phyloP scores from a whole-genome alignment of 1,140 invertebrate species.

The Drosophila murphyi region DNA sequence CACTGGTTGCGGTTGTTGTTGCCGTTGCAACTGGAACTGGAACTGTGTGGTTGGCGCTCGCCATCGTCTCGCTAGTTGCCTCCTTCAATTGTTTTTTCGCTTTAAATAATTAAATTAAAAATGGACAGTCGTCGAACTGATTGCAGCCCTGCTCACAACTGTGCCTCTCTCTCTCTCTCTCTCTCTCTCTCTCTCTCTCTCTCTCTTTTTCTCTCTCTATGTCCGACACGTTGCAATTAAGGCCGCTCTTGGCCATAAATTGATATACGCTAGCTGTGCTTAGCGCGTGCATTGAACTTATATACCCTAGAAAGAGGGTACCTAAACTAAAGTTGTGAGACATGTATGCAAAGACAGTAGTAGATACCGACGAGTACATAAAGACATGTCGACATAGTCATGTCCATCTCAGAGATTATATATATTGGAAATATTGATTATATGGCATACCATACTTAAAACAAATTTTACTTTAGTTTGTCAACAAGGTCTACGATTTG shows the following conservation, averaged over 20 bases:
- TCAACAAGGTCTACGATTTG: too few relatives aligned
- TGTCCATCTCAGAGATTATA: too few relatives aligned
- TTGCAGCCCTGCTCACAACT: conserved; percentile 44
- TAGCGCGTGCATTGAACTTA: conserved; percentile 57
- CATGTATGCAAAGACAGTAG: neutral
- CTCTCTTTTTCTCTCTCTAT: neutral
- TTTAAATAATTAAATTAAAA: conserved; percentile 84
- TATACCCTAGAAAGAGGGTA: neutral
- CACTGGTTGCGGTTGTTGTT: neutral
- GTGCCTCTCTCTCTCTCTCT: neutral
- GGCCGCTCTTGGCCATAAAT: conserved; percentile 44
- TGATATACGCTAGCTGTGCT: neutral
- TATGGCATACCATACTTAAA: too few relatives aligned
- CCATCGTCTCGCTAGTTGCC: conserved; percentile 15
- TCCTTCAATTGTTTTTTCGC: conserved; percentile 76
- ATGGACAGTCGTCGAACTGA: conserved; percentile 66
- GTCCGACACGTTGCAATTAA: conserved; percentile 64
- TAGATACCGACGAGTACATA: too few relatives aligned
- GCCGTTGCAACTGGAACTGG: neutral
- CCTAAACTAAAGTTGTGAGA: conserved; percentile 4
- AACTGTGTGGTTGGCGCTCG: conserved; percentile 27
- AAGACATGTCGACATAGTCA: too few relatives aligned
- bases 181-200: neutral
- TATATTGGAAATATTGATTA: too few relatives aligned
- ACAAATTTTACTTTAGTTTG: too few relatives aligned